phyloP scores from a whole-genome alignment of 2,888 invertebrate genomes.

The Dolichopus griseipennis region DNA sequence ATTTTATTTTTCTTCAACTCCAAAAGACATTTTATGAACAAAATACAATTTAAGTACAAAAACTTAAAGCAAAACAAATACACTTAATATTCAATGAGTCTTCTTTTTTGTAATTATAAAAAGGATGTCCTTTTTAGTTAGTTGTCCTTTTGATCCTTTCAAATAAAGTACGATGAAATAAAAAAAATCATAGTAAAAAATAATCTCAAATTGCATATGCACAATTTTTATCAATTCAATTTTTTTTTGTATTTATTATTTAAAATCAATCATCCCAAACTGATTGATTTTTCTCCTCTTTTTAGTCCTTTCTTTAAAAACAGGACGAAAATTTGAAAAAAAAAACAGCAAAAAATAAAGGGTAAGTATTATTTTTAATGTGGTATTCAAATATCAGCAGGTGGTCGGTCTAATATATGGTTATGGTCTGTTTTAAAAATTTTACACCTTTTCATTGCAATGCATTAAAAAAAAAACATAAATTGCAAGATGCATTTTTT shows the following conservation, averaged over 20 bases:
- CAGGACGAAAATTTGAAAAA: not conserved
- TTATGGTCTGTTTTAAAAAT: not conserved
- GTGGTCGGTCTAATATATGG: not conserved
- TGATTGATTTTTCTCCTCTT: not conserved
- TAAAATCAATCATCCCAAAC: not conserved
- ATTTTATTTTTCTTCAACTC: no score
- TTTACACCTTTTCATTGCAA: not conserved
- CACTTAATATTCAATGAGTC: no score
- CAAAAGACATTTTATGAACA: no score
- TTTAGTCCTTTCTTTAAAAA: not conserved
- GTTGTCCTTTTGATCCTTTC: not conserved
- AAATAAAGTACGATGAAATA: not conserved
- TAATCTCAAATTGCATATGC: not conserved
- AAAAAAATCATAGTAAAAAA: no score
- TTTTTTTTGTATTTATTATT: no score
- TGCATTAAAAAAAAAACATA: no score
- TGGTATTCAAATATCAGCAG: conserved; percentile 6
- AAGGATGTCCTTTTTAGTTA: not conserved
- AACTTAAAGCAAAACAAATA: no score
- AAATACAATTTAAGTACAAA: no score
- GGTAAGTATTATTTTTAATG: not conserved
- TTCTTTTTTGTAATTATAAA: no score
- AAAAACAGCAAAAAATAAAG: not conserved
- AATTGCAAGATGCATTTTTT: no score
- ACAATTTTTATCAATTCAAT: not conserved